These are phyloP conservation scores for Frankliniella intonsa DNA, from an alignment of 2,888 invertebrate species.

Conservation along the genomic window DNA sequence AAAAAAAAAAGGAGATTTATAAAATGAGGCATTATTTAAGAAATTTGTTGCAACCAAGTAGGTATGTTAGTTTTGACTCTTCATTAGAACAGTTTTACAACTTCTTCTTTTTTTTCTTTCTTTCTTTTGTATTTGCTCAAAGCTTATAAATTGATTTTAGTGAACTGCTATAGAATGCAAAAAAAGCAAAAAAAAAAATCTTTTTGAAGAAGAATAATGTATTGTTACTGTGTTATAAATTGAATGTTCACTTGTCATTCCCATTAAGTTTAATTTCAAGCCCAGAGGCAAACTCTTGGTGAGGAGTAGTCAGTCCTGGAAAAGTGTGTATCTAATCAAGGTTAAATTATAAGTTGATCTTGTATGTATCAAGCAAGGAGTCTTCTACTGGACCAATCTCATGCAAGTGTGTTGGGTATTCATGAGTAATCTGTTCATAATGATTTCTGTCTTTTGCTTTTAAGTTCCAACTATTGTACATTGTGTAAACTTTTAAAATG, in stretches of 20 bases:
- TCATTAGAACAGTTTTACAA: not conserved
- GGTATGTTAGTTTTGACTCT: not conserved
- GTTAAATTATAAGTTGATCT: not conserved
- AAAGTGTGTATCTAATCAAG: not conserved
- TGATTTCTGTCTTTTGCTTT: not conserved
- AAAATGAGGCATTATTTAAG: too few species aligned
- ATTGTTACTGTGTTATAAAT: slow-evolving; percentile 1
- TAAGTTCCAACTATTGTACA: slow-evolving; percentile 9
- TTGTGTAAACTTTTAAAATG: slow-evolving; percentile 16
- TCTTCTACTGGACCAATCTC: slow-evolving; percentile 1
- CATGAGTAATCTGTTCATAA: not conserved
- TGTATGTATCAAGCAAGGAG: not conserved
- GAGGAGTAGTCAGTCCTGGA: not conserved
- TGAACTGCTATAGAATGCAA: too few species aligned
- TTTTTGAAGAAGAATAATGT: not conserved
- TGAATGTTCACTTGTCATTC: not conserved
- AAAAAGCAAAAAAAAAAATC: too few species aligned
- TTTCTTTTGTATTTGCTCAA: not conserved
- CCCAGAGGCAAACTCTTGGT: not conserved
- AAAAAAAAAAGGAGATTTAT: too few species aligned
- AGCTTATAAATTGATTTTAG: not conserved
- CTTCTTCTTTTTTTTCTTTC: not conserved
- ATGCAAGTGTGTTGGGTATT: slow-evolving; percentile 8
- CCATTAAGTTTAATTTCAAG: not conserved
- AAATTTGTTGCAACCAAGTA: too few species aligned